These are phyloP conservation scores for Tragelaphus oryx DNA, from an alignment of 2,797 vertebrate species.

Conservation along the genomic window DNA sequence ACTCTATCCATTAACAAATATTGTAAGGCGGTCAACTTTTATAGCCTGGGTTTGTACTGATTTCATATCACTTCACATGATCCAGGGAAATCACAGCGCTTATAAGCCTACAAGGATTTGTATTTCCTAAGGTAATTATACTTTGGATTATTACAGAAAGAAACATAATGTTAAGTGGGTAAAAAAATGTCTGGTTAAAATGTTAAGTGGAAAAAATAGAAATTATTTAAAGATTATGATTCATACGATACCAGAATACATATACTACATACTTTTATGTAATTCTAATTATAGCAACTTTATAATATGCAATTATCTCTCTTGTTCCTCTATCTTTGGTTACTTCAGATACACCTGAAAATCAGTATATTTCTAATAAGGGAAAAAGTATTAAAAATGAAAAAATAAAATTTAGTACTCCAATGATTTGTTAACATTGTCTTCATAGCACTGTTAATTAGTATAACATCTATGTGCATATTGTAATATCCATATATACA, in stretches of 20 bases:
- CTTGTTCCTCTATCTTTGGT: background rate
- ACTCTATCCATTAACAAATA: background rate
- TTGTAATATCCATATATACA: background rate
- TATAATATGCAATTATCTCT: background rate
- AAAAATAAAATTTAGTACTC: background rate
- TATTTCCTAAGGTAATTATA: slow-evolving; percentile 26
- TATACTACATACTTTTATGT: background rate
- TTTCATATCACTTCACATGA: background rate
- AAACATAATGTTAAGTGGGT: background rate
- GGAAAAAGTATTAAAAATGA: background rate
- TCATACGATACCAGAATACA: background rate
- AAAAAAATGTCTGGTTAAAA: background rate
- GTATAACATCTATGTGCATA: background rate
- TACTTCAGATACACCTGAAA: background rate
- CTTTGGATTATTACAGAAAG: background rate
- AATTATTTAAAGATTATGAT: background rate
- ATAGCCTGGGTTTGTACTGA: background rate
- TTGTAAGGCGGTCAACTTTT: background rate
- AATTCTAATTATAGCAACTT: background rate
- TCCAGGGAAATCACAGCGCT: background rate
- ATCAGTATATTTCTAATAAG: background rate
- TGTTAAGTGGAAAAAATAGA: background rate
- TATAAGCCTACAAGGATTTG: background rate
- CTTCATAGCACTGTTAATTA: background rate
- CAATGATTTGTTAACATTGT: background rate